These are phyloP conservation scores for Amiota mariae DNA, from an alignment of 2,888 invertebrate genomes.

Conservation along the genomic window DNA sequence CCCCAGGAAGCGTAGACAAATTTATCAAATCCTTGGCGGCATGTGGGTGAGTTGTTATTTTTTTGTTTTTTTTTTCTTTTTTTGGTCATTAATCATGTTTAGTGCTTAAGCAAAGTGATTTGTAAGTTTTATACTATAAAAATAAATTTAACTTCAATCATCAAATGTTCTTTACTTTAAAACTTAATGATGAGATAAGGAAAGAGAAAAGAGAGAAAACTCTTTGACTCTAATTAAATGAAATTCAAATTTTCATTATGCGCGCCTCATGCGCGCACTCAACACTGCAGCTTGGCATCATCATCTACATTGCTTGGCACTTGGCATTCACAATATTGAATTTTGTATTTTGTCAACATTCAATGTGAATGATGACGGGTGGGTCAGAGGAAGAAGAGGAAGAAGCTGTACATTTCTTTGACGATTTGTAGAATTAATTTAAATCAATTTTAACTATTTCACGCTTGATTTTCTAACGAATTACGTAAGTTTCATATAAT, in stretches of 20 bases:
- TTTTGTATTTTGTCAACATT: not conserved
- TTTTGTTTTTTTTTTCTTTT: constrained; percentile 6
- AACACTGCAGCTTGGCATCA: not conserved
- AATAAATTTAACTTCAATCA: constrained; percentile 8
- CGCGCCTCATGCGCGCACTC: not conserved
- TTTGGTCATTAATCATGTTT: constrained; percentile 54
- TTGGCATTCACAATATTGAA: no score
- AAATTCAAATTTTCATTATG: constrained; percentile 17
- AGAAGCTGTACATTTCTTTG: constrained; percentile 10
- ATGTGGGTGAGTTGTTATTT: constrained; percentile 46
- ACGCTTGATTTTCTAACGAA: constrained; percentile 48
- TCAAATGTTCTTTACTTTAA: no score
- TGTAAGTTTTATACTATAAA: constrained; percentile 23
- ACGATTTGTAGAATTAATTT: not conserved
- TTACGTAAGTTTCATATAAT: constrained; percentile 57
- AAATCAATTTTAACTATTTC: constrained; percentile 50
- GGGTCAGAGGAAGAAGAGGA: not conserved
- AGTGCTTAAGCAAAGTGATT: constrained; percentile 22
- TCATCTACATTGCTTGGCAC: no score
- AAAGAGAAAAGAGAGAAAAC: no score
- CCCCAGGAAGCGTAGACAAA: constrained; percentile 65
- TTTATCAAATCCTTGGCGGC: constrained; percentile 61
- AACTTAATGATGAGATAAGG: no score
- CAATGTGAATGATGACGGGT: not conserved
- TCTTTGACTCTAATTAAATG: constrained; percentile 42